A percentile compares a stretch with the other conserved stretches of the same genome.
phyloP scores from a whole-genome alignment of 2,888 invertebrate species.

The Actias luna region DNA sequence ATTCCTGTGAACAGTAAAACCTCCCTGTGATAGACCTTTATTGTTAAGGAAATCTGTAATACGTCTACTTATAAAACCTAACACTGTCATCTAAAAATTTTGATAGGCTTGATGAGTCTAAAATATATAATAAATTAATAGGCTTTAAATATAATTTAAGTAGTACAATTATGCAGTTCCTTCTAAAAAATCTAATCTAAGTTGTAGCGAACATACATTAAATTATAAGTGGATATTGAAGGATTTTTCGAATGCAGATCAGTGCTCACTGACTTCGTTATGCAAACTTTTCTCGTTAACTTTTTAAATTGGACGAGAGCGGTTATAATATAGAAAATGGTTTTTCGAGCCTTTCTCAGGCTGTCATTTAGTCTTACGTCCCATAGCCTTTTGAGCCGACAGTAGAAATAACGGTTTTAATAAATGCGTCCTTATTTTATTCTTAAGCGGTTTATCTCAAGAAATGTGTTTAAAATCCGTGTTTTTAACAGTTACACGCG shows the following conservation, averaged over 20 bases:
- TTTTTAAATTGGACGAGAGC: conserved; percentile 12
- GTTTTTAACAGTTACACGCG: not conserved
- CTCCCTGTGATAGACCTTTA: too few species aligned
- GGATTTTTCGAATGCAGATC: conserved; percentile 4
- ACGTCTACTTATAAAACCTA: too few species aligned
- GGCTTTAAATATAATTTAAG: too few species aligned
- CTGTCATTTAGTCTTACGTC: not conserved
- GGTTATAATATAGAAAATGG: conserved; percentile 1
- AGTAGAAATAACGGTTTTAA: not conserved
- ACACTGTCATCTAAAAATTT: too few species aligned
- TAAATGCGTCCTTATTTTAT: not conserved
- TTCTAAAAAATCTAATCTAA: too few species aligned
- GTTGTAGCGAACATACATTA: not conserved
- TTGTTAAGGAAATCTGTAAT: too few species aligned
- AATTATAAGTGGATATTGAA: not conserved
- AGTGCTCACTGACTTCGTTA: not conserved
- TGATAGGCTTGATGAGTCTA: too few species aligned
- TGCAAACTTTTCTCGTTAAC: conserved; percentile 5
- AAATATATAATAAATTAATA: too few species aligned
- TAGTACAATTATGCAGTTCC: too few species aligned
- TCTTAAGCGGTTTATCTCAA: not conserved
- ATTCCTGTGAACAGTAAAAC: too few species aligned
- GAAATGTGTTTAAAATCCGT: conserved; percentile 1
- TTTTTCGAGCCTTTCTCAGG: conserved; percentile 3
- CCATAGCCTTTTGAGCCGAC: not conserved